Percentiles rank a stretch among this genome's conserved stretches.
Evolutionary conservation across 2,888 invertebrate species (phyloP).

Genomic region (Leistus spinibarbis): DNA sequence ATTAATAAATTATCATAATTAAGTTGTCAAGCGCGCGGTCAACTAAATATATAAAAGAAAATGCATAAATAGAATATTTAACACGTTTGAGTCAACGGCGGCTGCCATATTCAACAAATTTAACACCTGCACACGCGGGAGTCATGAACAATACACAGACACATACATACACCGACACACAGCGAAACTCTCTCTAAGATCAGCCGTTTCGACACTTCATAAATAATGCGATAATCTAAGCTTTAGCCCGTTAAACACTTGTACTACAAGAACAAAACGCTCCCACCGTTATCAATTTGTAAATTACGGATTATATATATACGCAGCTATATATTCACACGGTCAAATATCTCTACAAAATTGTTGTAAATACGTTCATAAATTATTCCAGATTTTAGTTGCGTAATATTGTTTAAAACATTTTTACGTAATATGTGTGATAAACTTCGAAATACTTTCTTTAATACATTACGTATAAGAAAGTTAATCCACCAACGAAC

Average conservation of each 20-base stretch:
- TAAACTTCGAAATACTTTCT: too few species aligned
- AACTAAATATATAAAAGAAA: conserved; percentile 26
- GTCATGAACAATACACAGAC: too few species aligned
- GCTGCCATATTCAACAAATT: conserved; percentile 16
- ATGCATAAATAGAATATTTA: conserved; percentile 30
- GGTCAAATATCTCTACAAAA: too few species aligned
- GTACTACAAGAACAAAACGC: conserved; percentile 18
- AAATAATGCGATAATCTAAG: conserved; percentile 23
- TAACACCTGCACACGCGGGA: conserved; percentile 21
- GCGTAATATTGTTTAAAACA: too few species aligned
- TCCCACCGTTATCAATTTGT: conserved; percentile 18
- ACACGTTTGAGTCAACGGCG: not conserved
- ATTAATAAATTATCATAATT: conserved; percentile 14
- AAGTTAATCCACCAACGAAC: too few species aligned
- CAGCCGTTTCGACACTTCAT: conserved; percentile 18
- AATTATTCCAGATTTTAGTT: too few species aligned
- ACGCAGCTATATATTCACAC: too few species aligned
- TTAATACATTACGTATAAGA: too few species aligned
- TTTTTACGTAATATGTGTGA: too few species aligned
- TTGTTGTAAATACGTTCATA: too few species aligned
- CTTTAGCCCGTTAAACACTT: conserved; percentile 20
- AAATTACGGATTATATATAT: conserved; percentile 25
- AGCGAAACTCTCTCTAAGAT: too few species aligned
- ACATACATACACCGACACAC: too few species aligned
- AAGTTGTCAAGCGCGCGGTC: conserved; percentile 14